These are phyloP conservation scores for Trachelipus rathkii DNA, from an alignment of 1,140 invertebrate species.

Conservation along the genomic window DNA sequence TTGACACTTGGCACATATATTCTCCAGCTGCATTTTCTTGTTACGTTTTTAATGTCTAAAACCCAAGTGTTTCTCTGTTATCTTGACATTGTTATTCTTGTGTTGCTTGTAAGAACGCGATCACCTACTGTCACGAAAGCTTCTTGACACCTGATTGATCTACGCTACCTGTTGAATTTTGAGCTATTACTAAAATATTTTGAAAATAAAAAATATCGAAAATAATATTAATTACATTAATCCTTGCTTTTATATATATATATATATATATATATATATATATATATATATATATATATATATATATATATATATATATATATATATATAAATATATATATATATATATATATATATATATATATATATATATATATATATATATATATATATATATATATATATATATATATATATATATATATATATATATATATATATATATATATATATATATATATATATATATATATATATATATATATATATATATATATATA, in stretches of 20 bases:
- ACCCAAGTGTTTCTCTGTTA: constrained; percentile 19
- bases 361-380: constrained; percentile 10
- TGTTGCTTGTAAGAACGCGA: constrained; percentile 25
- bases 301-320: constrained; percentile 17
- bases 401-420: not conserved
- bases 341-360: constrained; percentile 17
- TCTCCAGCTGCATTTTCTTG: constrained; percentile 16
- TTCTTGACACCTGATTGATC: constrained; percentile 13
- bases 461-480: constrained; percentile 11
- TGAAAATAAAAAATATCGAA: not conserved
- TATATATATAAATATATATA: constrained; percentile 15
- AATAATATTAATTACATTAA: not conserved
- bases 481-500: constrained; percentile 14
- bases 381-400: not conserved
- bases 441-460: constrained; percentile 9
- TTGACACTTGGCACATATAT: constrained; percentile 23
- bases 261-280: constrained; percentile 17
- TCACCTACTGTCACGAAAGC: constrained; percentile 24
- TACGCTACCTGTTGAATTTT: not conserved
- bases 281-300: constrained; percentile 18
- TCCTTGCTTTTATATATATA: not conserved
- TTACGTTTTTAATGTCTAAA: constrained; percentile 15
- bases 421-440: not conserved
- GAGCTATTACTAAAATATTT: not conserved
- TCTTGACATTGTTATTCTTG: constrained; percentile 1